A percentile compares a stretch with the other conserved stretches of the same genome.
These are phyloP conservation scores for Rhyacophila brunnea DNA, from an alignment of 1,140 invertebrate genomes.

Conservation along the genomic window DNA sequence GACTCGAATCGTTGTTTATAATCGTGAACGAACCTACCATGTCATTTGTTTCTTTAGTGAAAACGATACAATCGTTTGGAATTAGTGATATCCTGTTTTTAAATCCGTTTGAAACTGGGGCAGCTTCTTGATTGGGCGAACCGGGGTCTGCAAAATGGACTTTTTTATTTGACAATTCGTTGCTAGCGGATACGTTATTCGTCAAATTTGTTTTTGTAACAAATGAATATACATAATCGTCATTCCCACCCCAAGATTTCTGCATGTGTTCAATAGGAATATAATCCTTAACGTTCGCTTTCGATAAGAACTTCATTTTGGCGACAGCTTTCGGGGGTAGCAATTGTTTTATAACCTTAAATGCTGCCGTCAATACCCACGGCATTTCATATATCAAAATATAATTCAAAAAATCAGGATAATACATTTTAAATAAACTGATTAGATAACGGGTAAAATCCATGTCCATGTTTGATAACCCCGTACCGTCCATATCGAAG, in stretches of 20 bases:
- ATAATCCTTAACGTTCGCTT: slow-evolving; percentile 72
- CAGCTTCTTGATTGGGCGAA: slow-evolving; percentile 31
- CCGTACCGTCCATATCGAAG: slow-evolving; percentile 86
- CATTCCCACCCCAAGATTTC: slow-evolving; percentile 82
- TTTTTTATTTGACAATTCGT: slow-evolving; percentile 50
- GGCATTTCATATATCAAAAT: slow-evolving; percentile 93
- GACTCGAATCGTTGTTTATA: slow-evolving; percentile 64
- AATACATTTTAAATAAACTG: slow-evolving; percentile 83
- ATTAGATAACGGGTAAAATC: slow-evolving; percentile 85
- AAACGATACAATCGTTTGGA: slow-evolving; percentile 62
- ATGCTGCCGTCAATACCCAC: slow-evolving; percentile 91
- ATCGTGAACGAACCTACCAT: slow-evolving; percentile 63
- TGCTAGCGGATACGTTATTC: slow-evolving; percentile 11
- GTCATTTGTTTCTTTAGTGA: slow-evolving; percentile 64
- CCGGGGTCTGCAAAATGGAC: slow-evolving; percentile 53
- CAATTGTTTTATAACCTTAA: slow-evolving; percentile 89
- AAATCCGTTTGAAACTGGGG: slow-evolving; percentile 15
- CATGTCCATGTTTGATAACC: slow-evolving; percentile 85
- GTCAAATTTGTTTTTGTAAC: slow-evolving; percentile 56
- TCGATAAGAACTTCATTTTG: slow-evolving; percentile 86
- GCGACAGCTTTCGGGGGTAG: slow-evolving; percentile 85
- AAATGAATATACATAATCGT: slow-evolving; percentile 72
- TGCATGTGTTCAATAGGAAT: slow-evolving; percentile 74
- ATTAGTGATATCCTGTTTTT: slow-evolving; percentile 50
- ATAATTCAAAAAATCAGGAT: slow-evolving; percentile 87